These are phyloP conservation scores for Hycleus cichorii DNA, from an alignment of 1,140 invertebrate genomes.

Conservation along the genomic window DNA sequence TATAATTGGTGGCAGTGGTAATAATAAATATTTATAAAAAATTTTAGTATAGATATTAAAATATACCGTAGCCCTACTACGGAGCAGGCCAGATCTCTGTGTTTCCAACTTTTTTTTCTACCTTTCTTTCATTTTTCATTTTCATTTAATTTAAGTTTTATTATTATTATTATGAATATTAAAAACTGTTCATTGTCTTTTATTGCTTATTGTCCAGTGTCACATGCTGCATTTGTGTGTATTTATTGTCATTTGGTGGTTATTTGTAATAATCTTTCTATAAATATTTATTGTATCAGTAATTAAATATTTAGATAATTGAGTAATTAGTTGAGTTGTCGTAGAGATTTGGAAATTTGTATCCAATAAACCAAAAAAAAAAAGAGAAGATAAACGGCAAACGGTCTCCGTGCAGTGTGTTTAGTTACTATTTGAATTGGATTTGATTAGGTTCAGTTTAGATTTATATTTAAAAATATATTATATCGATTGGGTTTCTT, in stretches of 20 bases:
- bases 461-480: constrained; percentile 5
- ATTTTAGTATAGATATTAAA: neutral
- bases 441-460: constrained; percentile 33
- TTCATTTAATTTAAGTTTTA: constrained; percentile 25
- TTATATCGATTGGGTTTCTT: constrained; percentile 21
- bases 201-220: constrained; percentile 43
- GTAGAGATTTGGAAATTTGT: constrained; percentile 26
- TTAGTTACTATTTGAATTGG: constrained; percentile 27
- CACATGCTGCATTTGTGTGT: constrained; percentile 42
- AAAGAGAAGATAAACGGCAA: neutral
- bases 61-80: neutral
- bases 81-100: constrained; percentile 16
- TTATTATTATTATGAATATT: constrained; percentile 30
- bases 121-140: constrained; percentile 20
- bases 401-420: constrained; percentile 23
- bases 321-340: constrained; percentile 36
- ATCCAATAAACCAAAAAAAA: neutral
- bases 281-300: constrained; percentile 40
- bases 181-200: constrained; percentile 37
- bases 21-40: too few relatives aligned
- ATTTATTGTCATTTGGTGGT: constrained; percentile 42
- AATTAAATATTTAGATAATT: constrained; percentile 30
- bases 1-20: too few relatives aligned
- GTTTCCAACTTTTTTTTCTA: constrained; percentile 25
- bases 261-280: constrained; percentile 35